Evolutionary conservation across 2,797 vertebrate species (phyloP), one percentile per base, ranked within the genome.

Genomic region (Peromyscus aztecus): DNA sequence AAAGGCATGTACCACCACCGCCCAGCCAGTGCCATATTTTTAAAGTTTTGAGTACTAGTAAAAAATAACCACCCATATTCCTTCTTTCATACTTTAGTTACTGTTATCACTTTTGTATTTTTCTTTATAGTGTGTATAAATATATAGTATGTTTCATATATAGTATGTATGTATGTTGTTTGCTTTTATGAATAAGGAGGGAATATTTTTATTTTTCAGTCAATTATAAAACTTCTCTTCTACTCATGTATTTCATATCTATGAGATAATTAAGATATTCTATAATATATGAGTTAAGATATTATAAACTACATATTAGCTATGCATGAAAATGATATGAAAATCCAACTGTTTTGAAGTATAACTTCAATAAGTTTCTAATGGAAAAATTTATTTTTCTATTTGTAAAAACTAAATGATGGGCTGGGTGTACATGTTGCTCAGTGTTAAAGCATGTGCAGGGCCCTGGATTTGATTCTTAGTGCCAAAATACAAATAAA

Each of bases 151-250:
- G n/a, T 57, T 57, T 57, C 16, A 57, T 57, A 57, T 57, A 57
- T 57, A 57, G 4, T 17, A 57, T 90, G 10, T 52, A 19, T 55
- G 23, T 52, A 1, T 81, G 10, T 63, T 87, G 29, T 55, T 77
- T 89, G 19, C 27, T 83, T 95, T 95, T 92, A 57, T 84, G 88
- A 94, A 59, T 67, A 78, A 65, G 34, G 23, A 94, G 83, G 31
- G 14, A 69, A 61, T 85, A 52, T 71, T 78, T 94, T 89, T 83
- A 67, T 14, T 75, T 92, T 86, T 89, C 34, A n/a, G 9, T 65
- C 37, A 69, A 13, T 67, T 16, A 31, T 67, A 83, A 95, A 61
- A 37, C 67, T 78, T 89, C 37, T 88, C 84, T 95, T 77, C 13
- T 94, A 49, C 24, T 71, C 29, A n/a, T 93, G 40, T 91, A 76